These are phyloP conservation scores for Craniophora ligustri DNA, from an alignment of 2,888 invertebrate species.

Conservation along the genomic window DNA sequence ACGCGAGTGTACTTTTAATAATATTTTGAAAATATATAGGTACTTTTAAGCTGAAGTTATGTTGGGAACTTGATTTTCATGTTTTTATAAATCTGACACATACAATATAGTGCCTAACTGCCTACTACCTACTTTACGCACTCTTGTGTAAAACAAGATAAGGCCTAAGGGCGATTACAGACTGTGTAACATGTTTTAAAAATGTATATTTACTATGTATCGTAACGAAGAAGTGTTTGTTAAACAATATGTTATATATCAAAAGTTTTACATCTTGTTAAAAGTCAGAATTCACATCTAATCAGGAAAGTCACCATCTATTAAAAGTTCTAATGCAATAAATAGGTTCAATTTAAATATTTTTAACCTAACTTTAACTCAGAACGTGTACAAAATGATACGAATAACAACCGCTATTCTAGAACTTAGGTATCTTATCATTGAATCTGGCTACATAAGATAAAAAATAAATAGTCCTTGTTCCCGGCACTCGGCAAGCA, in stretches of 20 bases:
- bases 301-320: too few relatives aligned
- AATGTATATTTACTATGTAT: neutral
- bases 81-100: too few relatives aligned
- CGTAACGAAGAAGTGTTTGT: neutral
- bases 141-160: neutral
- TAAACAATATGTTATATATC: too few relatives aligned
- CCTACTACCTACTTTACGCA: too few relatives aligned
- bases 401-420: too few relatives aligned
- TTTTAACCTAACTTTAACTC: too few relatives aligned
- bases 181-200: neutral
- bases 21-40: constrained; percentile 29
- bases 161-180: neutral
- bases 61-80: neutral
- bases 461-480: constrained; percentile 17
- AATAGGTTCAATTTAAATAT: too few relatives aligned
- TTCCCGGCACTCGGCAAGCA: constrained; percentile 5
- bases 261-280: too few relatives aligned
- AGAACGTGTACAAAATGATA: too few relatives aligned
- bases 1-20: constrained; percentile 30
- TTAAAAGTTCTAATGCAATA: too few relatives aligned
- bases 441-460: constrained; percentile 5
- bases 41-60: constrained; percentile 23
- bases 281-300: too few relatives aligned
- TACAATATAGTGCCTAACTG: too few relatives aligned
- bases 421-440: neutral